These are phyloP conservation scores for Eupithecia subumbrata DNA, from an alignment of 2,888 invertebrate genomes.

Conservation along the genomic window DNA sequence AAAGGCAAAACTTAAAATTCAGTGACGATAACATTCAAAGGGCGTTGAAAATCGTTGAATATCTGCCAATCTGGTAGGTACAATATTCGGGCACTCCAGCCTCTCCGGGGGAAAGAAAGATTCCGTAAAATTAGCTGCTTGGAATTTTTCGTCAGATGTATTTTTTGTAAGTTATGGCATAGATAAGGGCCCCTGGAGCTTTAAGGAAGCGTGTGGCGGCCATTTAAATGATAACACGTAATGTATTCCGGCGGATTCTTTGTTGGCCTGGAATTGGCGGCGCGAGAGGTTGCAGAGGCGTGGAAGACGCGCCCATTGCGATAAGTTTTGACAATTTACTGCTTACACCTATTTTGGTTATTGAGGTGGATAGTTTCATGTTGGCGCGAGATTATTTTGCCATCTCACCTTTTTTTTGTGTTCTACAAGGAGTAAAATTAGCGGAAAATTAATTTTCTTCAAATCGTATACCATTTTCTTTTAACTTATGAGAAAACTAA, in stretches of 20 bases:
- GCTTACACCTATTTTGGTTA: neutral
- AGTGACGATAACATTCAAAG: neutral
- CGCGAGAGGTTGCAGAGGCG: conserved; percentile 6
- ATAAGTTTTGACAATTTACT: neutral
- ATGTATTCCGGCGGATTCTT: conserved; percentile 26
- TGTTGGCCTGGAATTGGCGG: conserved; percentile 12
- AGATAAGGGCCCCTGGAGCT: conserved; percentile 36
- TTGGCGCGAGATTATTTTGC: no score
- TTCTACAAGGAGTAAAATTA: no score
- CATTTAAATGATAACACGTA: conserved; percentile 37
- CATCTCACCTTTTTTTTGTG: no score
- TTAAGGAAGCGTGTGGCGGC: conserved; percentile 32
- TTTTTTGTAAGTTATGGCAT: conserved; percentile 37
- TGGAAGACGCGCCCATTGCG: neutral
- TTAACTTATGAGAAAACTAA: no score
- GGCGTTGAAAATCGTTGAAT: conserved; percentile 11
- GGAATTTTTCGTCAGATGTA: conserved; percentile 31
- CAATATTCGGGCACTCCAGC: conserved; percentile 18
- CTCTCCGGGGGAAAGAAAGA: conserved; percentile 17
- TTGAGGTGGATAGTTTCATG: neutral
- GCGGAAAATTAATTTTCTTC: no score
- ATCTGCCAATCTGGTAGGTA: conserved; percentile 9
- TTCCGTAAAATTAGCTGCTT: conserved; percentile 34
- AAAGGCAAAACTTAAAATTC: neutral
- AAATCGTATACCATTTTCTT: no score